Evolutionary conservation across 2,113 vertebrate genomes (phyloP), one percentile per base, ranked within the genome.

Genomic region (Carassius gibelio): DNA sequence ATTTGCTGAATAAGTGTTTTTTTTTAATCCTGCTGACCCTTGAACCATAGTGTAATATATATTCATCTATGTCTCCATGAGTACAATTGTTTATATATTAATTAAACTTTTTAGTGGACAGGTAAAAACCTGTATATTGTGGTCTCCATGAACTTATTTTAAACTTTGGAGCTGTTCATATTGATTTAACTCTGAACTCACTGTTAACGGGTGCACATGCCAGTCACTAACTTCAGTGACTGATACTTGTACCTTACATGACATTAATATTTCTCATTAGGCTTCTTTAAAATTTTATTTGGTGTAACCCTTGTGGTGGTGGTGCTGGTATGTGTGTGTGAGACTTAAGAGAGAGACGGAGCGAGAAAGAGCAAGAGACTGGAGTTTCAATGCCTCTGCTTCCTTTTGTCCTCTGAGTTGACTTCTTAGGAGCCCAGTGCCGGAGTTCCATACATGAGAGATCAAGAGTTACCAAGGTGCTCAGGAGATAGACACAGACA

Each of bases 401-500:
- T 78, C 77, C 93, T 88, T 94, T 95, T 95, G 94, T 94, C 92
- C 91, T 89, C 87, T 88, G 69, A 92, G 91, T 94, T 91, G 92
- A 94, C 93, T 94, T 93, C 90, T 94, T 90, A 93, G 94, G 91
- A 91, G 93, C 93, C 94, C 92, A 93, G 91, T 84, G 92, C 91
- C 90, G 85, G 92, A 92, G 91, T 90, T 91, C 93, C 92, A 95
- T 95, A 94, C 94, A 94, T 94, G 94, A 94, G 87, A 95, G 95
- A 95, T 95, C 95, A 95, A 95, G 94, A 94, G 94, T 95, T 95
- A 93, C 95, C 95, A 94, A 94, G 94, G 94, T 94, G 93, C 93
- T 94, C 90, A 91, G 89, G 86, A 93, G 92, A 87, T 88, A 84
- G 89, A 92, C 77, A 81, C 72, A 84, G 89, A 92, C 77, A 81